Conservation (phyloP, 2,797 vertebrate genomes). For the Eleutherodactylus coqui region DNA sequence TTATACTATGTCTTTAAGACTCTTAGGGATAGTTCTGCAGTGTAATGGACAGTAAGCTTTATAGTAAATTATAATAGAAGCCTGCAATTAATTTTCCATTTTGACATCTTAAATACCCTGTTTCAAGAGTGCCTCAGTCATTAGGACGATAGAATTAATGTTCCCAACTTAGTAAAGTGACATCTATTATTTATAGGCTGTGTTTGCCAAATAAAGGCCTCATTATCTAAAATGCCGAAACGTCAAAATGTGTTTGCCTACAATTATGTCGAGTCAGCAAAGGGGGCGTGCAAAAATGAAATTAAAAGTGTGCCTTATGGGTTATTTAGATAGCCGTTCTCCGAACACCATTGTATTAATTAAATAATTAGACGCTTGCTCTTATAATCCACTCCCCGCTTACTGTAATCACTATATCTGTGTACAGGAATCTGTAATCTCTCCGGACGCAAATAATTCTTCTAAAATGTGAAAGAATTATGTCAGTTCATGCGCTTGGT, state of each 20-base stretch:
- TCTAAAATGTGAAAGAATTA: slow-evolving; percentile 57
- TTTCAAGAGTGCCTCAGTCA: background rate
- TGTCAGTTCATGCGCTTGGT: slow-evolving; percentile 45
- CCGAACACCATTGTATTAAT: slow-evolving; percentile 22
- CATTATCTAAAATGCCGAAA: slow-evolving; percentile 50
- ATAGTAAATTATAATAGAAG: background rate
- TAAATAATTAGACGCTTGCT: slow-evolving; percentile 43
- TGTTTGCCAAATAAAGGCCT: slow-evolving; percentile 37
- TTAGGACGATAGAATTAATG: background rate
- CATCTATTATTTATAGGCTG: slow-evolving; percentile 43
- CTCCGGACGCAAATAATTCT: slow-evolving; percentile 40
- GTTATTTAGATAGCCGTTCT: slow-evolving; percentile 24
- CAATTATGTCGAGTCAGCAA: slow-evolving; percentile 29
- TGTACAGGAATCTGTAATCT: slow-evolving; percentile 54
- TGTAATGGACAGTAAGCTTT: background rate
- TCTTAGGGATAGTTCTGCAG: background rate
- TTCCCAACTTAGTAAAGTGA: slow-evolving; percentile 37
- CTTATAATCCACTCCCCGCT: slow-evolving; percentile 54
- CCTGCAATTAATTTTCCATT: slow-evolving; percentile 11
- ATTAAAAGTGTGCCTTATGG: slow-evolving; percentile 2
- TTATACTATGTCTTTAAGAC: background rate
- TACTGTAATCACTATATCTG: slow-evolving; percentile 56
- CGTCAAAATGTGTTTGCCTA: slow-evolving; percentile 25
- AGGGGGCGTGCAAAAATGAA: background rate
- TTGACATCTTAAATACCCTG: slow-evolving; percentile 3